Evolutionary conservation across 2,888 invertebrate genomes (phyloP), one percentile per base, ranked within the genome.

Genomic region (Idaea aversata): DNA sequence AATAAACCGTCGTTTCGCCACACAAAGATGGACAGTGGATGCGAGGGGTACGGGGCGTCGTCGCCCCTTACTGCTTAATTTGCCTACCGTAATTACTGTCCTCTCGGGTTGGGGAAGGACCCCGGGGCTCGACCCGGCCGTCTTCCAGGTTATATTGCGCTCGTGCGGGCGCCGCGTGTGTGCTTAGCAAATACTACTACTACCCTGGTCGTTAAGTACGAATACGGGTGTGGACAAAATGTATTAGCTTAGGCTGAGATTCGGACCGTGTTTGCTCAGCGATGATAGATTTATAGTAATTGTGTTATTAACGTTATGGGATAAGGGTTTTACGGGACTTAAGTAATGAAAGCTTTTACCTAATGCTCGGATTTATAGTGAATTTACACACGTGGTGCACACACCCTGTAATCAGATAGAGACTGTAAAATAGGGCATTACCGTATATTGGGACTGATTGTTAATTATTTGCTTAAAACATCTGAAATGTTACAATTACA

Each of bases 21-120:
- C 78, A 89, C 88, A 90, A 90, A 90, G 91, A 91, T 90, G 91
- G 91, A 90, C 90, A 90, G 16, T 83, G 84, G 80, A 73, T 62
- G 75, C 75, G 84, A 81, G 74, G 84, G 80, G 82, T 84, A 47
- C 47, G 47, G 85, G 81, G 75, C 73, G 75, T 78, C 73, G 75
- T 78, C 88, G 86, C 86, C 90, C 90, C 91, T 91, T 88, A 92
- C 93, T 93, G 93, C 93, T 93, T 93, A 93, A 93, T 93, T 93
- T 93, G 93, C 93, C 93, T 93, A 92, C 93, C 91, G 93, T 93
- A 93, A 93, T 93, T 93, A 93, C 93, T 93, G 93, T 93, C 93
- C 91, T 91, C 89, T 87, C 86, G 91, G 91, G 89, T 85, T 83
- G 85, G 88, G 90, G 88, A 85, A 86, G 85, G 86, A 86, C 88